Percentiles rank a stretch among this genome's conserved stretches.
These are phyloP conservation scores for Anas bernieri DNA, from an alignment of 2,797 vertebrate species.

Conservation along the genomic window DNA sequence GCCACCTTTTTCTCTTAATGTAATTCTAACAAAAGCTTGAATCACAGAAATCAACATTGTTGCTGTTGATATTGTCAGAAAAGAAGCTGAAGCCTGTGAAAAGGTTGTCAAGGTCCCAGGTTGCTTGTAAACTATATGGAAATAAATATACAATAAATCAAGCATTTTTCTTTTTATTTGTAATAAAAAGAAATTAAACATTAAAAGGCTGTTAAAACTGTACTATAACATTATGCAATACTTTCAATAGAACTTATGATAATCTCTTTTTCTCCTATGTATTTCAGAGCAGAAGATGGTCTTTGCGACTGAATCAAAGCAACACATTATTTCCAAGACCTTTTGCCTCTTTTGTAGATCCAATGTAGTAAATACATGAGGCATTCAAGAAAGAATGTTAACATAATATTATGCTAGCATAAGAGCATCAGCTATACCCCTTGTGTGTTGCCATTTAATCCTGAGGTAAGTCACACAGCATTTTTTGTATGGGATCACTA, in stretches of 20 bases:
- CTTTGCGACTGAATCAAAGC: neutral
- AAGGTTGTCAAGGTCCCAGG: neutral
- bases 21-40: neutral
- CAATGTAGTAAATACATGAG: neutral
- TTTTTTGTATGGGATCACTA: neutral
- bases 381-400: rapidly evolving
- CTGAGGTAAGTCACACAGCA: neutral
- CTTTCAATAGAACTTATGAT: neutral
- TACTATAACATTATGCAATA: neutral
- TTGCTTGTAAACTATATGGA: neutral
- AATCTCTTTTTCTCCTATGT: neutral
- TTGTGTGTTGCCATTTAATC: neutral
- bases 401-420: neutral
- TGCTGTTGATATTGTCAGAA: neutral
- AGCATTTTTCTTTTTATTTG: neutral
- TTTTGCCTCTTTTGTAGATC: neutral
- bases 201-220: neutral
- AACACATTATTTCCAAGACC: neutral
- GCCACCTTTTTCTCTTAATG: too few relatives aligned
- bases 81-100: neutral
- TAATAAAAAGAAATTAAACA: neutral
- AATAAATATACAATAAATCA: neutral
- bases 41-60: neutral
- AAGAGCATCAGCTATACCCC: rapidly evolving
- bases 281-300: neutral